Conservation (phyloP, 2,797 vertebrate genomes). For the Threskiornis aethiopicus region DNA sequence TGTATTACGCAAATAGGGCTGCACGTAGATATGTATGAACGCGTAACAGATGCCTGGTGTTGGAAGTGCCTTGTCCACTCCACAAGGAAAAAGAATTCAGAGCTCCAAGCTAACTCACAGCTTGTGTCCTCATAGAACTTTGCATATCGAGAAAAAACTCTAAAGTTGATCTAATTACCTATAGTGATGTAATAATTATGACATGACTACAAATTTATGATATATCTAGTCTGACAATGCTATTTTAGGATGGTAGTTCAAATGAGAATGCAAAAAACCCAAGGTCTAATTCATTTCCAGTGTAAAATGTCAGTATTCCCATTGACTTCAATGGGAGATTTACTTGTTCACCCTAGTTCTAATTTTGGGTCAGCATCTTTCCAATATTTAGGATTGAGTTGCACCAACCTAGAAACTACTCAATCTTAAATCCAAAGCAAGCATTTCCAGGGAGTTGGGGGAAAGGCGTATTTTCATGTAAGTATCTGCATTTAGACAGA, state of each 20-base stretch:
- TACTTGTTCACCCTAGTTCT: not conserved
- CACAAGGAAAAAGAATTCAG: not conserved
- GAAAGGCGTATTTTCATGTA: not conserved
- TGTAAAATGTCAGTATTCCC: not conserved
- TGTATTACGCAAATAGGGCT: not conserved
- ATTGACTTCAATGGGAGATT: not conserved
- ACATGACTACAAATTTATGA: not conserved
- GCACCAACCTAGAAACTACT: not conserved
- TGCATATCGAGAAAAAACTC: not conserved
- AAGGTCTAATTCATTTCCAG: not conserved
- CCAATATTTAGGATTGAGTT: not conserved
- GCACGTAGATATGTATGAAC: not conserved
- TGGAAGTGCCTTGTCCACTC: not conserved
- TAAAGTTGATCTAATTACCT: not conserved
- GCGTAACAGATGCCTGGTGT: not conserved
- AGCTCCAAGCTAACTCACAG: not conserved
- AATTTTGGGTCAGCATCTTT: not conserved
- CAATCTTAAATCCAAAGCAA: not conserved
- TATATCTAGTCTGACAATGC: not conserved
- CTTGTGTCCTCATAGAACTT: not conserved
- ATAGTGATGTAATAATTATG: conserved; percentile 5
- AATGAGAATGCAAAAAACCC: not conserved
- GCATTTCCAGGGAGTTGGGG: not conserved
- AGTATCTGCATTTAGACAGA: not conserved
- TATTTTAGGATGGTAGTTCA: not conserved